phyloP scores from a whole-genome alignment of 1,140 invertebrate genomes.

The Cotesia typhae region DNA sequence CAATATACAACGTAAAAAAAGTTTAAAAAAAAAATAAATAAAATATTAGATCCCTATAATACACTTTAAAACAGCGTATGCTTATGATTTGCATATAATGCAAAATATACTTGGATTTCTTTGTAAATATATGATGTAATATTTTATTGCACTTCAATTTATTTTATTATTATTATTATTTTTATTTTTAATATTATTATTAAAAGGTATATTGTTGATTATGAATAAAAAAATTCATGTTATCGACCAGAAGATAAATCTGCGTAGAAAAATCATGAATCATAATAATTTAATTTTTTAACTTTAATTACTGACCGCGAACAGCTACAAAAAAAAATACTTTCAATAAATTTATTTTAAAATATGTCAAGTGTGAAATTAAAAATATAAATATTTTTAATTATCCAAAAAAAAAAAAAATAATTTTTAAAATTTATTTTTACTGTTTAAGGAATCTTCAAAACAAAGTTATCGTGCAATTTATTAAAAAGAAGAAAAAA shows the following conservation, averaged over 20 bases:
- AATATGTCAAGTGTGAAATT: no score
- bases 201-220: constrained; percentile 1
- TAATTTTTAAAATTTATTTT: no score
- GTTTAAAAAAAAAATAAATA: constrained; percentile 2
- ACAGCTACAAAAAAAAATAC: no score
- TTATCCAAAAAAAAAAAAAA: no score
- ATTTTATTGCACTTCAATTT: constrained; percentile 26
- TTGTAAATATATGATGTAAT: constrained; percentile 36
- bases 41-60: not conserved
- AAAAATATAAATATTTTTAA: no score
- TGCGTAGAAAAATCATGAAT: no score
- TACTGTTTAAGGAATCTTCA: no score
- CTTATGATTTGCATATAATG: constrained; percentile 19
- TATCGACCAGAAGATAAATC: no score
- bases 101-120: constrained; percentile 20
- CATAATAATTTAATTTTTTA: not conserved
- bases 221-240: not conserved
- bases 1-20: not conserved
- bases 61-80: not conserved
- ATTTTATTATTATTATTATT: constrained; percentile 20
- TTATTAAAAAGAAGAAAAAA: constrained; percentile 10
- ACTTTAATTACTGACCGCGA: no score
- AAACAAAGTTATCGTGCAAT: not conserved
- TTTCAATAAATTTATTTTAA: no score
- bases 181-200: constrained; percentile 10